These are phyloP conservation scores for Chaetura pelagica DNA, from an alignment of 2,113 vertebrate genomes.

Conservation along the genomic window DNA sequence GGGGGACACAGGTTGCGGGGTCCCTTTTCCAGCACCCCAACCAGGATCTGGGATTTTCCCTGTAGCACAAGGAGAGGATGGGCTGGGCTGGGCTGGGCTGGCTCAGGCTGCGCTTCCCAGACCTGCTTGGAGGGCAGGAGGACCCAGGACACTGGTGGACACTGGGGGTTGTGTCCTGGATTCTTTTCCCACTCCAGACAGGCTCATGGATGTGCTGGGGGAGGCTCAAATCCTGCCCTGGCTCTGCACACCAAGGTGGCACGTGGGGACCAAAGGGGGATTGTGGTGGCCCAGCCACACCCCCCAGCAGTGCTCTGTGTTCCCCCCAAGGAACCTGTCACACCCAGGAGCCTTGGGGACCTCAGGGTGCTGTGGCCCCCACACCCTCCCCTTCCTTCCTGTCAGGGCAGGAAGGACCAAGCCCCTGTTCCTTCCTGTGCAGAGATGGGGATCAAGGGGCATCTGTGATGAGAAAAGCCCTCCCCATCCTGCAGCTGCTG, in stretches of 20 bases:
- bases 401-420: not conserved
- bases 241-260: not conserved
- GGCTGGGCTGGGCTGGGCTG: not conserved
- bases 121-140: not conserved
- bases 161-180: not conserved
- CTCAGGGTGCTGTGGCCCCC: not conserved
- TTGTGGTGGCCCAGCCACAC: not conserved
- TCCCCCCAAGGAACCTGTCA: accelerated
- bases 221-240: not conserved
- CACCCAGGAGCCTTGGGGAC: accelerated
- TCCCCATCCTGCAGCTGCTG: not conserved
- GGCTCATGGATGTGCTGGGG: not conserved
- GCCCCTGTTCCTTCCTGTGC: not conserved
- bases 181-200: not conserved
- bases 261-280: accelerated
- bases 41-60: not conserved
- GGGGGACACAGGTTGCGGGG: accelerated
- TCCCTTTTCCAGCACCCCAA: not conserved
- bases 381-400: not conserved
- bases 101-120: not conserved
- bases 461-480: not conserved
- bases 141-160: not conserved
- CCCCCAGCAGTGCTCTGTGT: not conserved
- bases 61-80: accelerated
- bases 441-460: not conserved